Percentiles rank a stretch among this genome's conserved stretches.
phyloP scores from a whole-genome alignment of 2,113 vertebrate species.

The Psittacula cyanocephala region DNA sequence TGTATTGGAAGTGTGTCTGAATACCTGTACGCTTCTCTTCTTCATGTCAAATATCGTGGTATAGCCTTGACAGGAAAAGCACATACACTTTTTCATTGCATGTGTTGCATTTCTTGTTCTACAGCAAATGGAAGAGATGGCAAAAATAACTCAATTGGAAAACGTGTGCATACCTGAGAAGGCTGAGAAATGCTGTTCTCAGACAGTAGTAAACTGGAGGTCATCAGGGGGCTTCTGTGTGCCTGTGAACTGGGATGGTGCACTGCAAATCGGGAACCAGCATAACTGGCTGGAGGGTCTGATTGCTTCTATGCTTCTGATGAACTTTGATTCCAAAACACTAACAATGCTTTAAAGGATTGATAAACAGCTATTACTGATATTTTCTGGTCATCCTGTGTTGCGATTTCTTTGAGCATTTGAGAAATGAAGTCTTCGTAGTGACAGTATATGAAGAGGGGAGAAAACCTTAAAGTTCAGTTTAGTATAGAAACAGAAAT shows the following conservation, averaged over 20 bases:
- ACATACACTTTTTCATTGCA: background rate
- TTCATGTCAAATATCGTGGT: background rate
- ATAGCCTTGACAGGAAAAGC: background rate
- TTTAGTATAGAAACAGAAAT: background rate
- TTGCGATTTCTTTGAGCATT: background rate
- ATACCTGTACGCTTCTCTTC: background rate
- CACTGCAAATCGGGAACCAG: rapidly evolving
- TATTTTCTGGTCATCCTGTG: background rate
- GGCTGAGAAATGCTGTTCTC: background rate
- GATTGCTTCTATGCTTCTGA: background rate
- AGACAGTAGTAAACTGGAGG: background rate
- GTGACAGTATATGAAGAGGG: background rate
- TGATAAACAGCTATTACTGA: background rate
- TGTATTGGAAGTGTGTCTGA: background rate
- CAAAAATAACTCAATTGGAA: background rate
- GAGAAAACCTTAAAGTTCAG: background rate
- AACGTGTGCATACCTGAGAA: background rate
- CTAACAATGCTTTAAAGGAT: background rate
- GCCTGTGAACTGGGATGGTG: background rate
- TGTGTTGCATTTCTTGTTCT: background rate
- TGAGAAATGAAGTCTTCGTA: background rate
- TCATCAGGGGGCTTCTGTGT: background rate
- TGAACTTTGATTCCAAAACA: background rate
- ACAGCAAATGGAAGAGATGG: background rate
- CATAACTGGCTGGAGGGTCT: background rate